Percentiles rank a stretch among this genome's conserved stretches.
Conservation (phyloP, 2,797 vertebrate genomes). For the Cheirogaleus major region DNA sequence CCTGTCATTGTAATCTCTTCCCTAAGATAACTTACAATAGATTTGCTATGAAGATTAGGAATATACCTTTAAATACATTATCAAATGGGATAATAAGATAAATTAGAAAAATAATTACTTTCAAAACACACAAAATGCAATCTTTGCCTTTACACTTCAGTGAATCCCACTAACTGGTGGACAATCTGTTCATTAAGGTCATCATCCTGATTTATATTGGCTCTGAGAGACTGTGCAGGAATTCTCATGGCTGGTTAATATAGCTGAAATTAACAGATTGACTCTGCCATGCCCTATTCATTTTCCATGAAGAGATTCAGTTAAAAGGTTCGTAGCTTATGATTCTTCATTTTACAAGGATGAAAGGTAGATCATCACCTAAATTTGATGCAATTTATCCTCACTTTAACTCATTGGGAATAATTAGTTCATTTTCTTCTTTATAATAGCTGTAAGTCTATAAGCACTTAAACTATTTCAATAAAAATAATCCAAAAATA, state of each 20-base stretch:
- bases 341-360: slow-evolving; percentile 71
- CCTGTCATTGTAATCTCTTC: not conserved
- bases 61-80: slow-evolving; percentile 43
- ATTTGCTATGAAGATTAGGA: slow-evolving; percentile 12
- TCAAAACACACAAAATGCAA: slow-evolving; percentile 44
- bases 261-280: slow-evolving; percentile 75
- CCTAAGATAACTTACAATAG: not conserved
- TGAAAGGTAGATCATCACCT: slow-evolving; percentile 73
- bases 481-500: slow-evolving; percentile 63
- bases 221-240: slow-evolving; percentile 27
- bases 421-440: slow-evolving; percentile 75
- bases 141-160: slow-evolving; percentile 61
- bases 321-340: slow-evolving; percentile 69
- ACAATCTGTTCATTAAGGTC: slow-evolving; percentile 62
- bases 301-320: slow-evolving; percentile 74
- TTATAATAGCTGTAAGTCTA: slow-evolving; percentile 61
- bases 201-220: slow-evolving; percentile 55
- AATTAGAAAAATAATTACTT: slow-evolving; percentile 62
- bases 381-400: slow-evolving; percentile 74
- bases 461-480: slow-evolving; percentile 69
- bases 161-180: slow-evolving; percentile 22
- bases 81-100: slow-evolving; percentile 45
- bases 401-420: slow-evolving; percentile 66
- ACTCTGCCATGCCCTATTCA: slow-evolving; percentile 74
- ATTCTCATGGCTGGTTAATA: slow-evolving; percentile 60